Base-by-base conservation (phyloP, 1,140 invertebrate species). In the Dysdera silvatica region DNA sequence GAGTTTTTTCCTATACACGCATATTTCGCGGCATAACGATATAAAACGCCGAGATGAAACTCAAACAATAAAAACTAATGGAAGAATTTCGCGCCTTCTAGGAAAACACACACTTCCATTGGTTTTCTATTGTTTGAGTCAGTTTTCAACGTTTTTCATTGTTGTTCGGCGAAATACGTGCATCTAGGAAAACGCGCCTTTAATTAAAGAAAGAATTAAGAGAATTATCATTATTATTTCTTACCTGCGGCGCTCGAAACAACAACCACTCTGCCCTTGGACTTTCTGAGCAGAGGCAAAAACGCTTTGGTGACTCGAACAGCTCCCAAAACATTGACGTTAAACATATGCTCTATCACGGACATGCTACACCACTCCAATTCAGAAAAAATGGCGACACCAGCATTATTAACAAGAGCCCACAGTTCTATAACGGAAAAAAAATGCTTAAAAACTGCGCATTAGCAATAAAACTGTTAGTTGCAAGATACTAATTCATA, bases 361-460 rank as follows among this genome's bases (percentile, higher is more conserved):
- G 33, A 54, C 54, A 72, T 67, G 16, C 58, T 52, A 26, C 64
- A 74, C 80, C 78, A 81, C 74, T 82, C 81, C n/a, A 82, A 69
- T 67, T 82, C 80, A 6, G 75, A 73, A 51, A 77, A 74, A 40
- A 74, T 74, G 51, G 76, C 75, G 8, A 82, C 75, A 0, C 88
- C 87, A 53, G 89, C 88, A 69, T 90, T 89, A 77, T 95, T 91
- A 7, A 95, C 85, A 35, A 95, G 77, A 14, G 87, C 89, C 90
- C 90, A 95, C 33, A 95, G 79, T 69, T 81, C 77, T 79, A 28
- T 3, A 48, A 54, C 41, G 8, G 32, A 49, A 23, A n/a, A 8
- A 26, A n/a, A 10, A 40, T 24, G 28, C 8, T 20, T 33, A 59
- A 18, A 33, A 23, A 20, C 2, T 6, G 18, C 23, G 53, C n/a